Conservation (phyloP, 2,113 vertebrate species). For the Parus major region DNA sequence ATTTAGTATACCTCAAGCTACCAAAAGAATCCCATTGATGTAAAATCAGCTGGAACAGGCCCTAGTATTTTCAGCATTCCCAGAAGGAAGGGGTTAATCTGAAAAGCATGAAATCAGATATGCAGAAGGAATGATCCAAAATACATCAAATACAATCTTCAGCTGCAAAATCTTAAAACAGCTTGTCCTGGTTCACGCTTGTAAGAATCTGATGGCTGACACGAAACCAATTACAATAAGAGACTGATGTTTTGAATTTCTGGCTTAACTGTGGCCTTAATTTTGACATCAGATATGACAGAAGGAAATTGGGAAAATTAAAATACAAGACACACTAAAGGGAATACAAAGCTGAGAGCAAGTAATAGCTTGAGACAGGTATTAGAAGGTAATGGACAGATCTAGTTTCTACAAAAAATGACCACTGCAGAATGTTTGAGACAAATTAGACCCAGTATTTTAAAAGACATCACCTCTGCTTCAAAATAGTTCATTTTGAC, state of each 20-base stretch:
- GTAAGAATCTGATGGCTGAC: constrained; percentile 42
- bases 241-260: constrained; percentile 45
- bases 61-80: neutral
- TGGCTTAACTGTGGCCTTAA: constrained; percentile 9
- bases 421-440: neutral
- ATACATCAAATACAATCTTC: constrained; percentile 24
- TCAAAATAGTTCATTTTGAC: neutral
- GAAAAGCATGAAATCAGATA: constrained; percentile 51
- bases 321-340: constrained; percentile 3
- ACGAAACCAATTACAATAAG: constrained; percentile 28
- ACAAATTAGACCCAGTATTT: neutral
- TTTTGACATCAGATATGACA: constrained; percentile 45
- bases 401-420: neutral
- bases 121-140: constrained; percentile 43
- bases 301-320: constrained; percentile 25
- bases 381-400: constrained; percentile 6
- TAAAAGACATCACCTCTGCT: neutral
- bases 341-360: neutral
- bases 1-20: neutral
- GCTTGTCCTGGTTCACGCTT: neutral
- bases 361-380: neutral
- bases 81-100: constrained; percentile 7
- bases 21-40: neutral
- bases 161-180: neutral
- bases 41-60: neutral